Conservation (phyloP, 2,888 invertebrate genomes). For the Orgyia antiqua region DNA sequence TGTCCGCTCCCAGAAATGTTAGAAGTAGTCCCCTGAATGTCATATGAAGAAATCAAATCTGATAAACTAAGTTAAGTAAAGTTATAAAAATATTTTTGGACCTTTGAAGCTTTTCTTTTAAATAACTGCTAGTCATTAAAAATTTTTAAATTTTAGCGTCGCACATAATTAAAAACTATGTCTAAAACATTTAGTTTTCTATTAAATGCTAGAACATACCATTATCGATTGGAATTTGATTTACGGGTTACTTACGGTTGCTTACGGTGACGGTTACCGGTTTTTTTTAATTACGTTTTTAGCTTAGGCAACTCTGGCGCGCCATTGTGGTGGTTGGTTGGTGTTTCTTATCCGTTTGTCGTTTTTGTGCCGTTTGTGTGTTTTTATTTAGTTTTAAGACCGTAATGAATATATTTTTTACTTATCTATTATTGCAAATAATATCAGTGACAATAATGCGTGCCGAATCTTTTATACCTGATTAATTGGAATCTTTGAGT, state of each 20-base stretch:
- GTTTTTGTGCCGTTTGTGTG: slow-evolving; percentile 50
- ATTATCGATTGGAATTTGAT: no score
- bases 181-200: no score
- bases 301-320: slow-evolving; percentile 43
- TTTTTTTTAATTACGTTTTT: slow-evolving; percentile 27
- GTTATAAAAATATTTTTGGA: no score
- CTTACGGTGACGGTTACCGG: slow-evolving; percentile 26
- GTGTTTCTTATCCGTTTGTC: slow-evolving; percentile 52
- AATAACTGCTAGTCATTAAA: no score
- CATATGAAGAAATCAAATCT: no score
- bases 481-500: slow-evolving; percentile 63
- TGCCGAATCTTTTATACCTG: slow-evolving; percentile 71
- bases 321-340: slow-evolving; percentile 57
- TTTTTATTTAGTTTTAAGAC: slow-evolving; percentile 53
- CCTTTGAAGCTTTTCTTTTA: no score
- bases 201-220: no score
- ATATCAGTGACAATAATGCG: slow-evolving; percentile 73
- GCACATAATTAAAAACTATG: no score
- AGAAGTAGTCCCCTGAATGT: no score
- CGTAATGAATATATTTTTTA: slow-evolving; percentile 67
- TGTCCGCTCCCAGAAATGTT: no score
- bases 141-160: no score
- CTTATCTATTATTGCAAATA: slow-evolving; percentile 51
- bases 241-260: neutral
- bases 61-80: no score